Evolutionary conservation across 2,797 vertebrate genomes (phyloP).

Genomic region (Rhinatrema bivittatum): DNA sequence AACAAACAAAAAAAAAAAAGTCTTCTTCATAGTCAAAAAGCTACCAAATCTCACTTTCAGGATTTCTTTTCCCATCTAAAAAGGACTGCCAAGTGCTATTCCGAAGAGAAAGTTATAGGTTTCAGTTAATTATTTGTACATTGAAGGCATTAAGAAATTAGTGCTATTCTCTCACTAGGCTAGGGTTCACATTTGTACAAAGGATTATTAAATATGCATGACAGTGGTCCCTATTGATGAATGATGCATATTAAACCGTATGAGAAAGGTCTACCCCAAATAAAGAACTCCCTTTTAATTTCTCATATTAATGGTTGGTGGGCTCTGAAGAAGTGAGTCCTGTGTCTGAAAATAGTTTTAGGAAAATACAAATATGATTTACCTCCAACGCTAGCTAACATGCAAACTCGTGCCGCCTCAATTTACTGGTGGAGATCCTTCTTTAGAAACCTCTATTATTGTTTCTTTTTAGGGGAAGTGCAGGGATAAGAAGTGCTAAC

Average conservation of each 20-base stretch:
- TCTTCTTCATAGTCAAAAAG: too few relatives aligned
- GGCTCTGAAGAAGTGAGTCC: not conserved
- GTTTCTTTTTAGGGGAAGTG: not conserved
- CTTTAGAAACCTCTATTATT: not conserved
- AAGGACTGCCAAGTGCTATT: too few relatives aligned
- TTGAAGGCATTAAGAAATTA: too few relatives aligned
- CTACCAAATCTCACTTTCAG: too few relatives aligned
- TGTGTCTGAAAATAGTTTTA: not conserved
- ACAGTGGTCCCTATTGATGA: not conserved
- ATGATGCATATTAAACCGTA: not conserved
- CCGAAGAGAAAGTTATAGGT: too few relatives aligned
- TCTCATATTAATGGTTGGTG: not conserved
- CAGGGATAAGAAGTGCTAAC: not conserved
- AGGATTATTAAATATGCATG: too few relatives aligned
- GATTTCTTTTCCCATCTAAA: too few relatives aligned
- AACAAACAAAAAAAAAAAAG: too few relatives aligned
- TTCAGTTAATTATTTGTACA: too few relatives aligned
- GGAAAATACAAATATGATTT: not conserved
- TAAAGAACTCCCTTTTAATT: slow-evolving; percentile 9
- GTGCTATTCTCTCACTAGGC: too few relatives aligned
- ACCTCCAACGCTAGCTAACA: not conserved
- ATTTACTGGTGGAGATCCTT: slow-evolving; percentile 12
- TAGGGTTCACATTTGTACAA: too few relatives aligned
- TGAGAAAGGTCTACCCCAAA: slow-evolving; percentile 1
- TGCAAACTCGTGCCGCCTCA: not conserved